Evolutionary conservation across 2,888 invertebrate genomes (phyloP), one percentile per base, ranked within the genome.

Genomic region (Ganaspis brasiliensis): DNA sequence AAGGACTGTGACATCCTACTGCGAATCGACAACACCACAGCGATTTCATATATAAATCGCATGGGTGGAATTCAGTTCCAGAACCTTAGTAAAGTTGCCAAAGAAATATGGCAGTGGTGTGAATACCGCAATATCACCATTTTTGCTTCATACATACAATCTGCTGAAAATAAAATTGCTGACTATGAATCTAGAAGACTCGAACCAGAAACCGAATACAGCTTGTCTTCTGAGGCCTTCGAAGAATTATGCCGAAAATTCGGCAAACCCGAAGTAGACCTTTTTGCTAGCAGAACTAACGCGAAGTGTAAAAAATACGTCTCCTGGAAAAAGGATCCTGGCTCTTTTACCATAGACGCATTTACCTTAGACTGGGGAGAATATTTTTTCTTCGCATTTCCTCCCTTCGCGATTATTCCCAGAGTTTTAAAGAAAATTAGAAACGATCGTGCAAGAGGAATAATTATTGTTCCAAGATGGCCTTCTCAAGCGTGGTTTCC

Each of bases 401-500:
- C 87, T 9, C 85, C 86, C 5, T 88, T 88, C 77, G 74, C 80
- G 0, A 19, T 87, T 19, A 79, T 89, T 52, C 49, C 80, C 6
- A 83, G 77, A 74, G 74, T 78, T 0, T 37, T 89, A 19, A 72
- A 83, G 63, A 89, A 89, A 79, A 85, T 89, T 49, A 80, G 81
- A 31, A 21, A 45, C 6, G 87, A 89, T 21, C 81, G 81, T 63
- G 86, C 87, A 5, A 73, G 76, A 49, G 87, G 86, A 0, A 84
- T 87, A 56, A 67, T 87, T 24, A 83, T 88, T 10, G 84, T 83
- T 6, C 88, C 83, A 26, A 59, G 59, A 16, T 87, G 84, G 87
- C 83, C 84, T 8, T 78, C 81, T 1, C 87, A 86, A 72, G 81
- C 86, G 1, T 89, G 87, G 88, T 88, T 72, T 67, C 87, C 88